These are phyloP conservation scores for Acholoe squamosa DNA, from an alignment of 2,888 invertebrate species.

Conservation along the genomic window DNA sequence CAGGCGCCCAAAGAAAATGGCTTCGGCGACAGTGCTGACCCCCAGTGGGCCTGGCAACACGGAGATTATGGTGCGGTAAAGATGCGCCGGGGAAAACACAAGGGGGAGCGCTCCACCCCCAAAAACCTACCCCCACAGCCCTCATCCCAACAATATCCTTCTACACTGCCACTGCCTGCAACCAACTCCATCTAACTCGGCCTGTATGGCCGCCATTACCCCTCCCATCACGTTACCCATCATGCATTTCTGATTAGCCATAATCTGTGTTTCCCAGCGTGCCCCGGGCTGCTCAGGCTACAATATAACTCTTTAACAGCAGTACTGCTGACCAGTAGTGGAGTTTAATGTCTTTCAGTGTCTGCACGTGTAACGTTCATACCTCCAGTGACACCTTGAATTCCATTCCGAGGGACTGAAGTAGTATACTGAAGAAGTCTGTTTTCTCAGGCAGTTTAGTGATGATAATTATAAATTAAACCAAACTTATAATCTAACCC, in stretches of 20 bases:
- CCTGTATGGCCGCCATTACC: conserved; percentile 8
- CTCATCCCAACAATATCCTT: not conserved
- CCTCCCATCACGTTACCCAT: conserved; percentile 5
- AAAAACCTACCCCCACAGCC: not conserved
- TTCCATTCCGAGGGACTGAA: too few relatives aligned
- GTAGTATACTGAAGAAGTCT: too few relatives aligned
- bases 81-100: conserved; percentile 12
- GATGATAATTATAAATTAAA: too few relatives aligned
- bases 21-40: conserved; percentile 44
- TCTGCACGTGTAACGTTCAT: too few relatives aligned
- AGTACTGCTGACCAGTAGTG: too few relatives aligned
- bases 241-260: conserved; percentile 41
- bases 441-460: too few relatives aligned
- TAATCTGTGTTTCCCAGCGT: not conserved
- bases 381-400: too few relatives aligned
- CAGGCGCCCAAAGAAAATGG: conserved; percentile 46
- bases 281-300: not conserved
- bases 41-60: conserved; percentile 33
- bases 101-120: not conserved
- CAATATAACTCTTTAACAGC: too few relatives aligned
- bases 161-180: not conserved
- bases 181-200: not conserved
- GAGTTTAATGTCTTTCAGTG: too few relatives aligned
- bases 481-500: too few relatives aligned
- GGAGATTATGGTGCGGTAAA: conserved; percentile 49